Percentiles rank a stretch among this genome's conserved stretches.
Conservation (phyloP, 2,888 invertebrate genomes). For the Tenthredo mesomela region DNA sequence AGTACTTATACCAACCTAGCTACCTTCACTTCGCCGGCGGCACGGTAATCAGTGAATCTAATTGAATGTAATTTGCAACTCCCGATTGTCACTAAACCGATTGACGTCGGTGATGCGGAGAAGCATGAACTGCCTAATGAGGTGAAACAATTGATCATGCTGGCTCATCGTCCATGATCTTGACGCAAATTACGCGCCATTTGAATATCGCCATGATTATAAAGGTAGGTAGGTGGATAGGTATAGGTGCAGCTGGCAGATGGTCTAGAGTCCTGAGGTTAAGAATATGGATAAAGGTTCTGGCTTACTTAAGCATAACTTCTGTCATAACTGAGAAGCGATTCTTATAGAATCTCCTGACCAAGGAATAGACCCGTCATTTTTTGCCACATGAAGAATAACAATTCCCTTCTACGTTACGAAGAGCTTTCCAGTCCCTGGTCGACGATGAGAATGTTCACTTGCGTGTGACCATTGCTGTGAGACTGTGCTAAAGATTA, state of each 20-base stretch:
- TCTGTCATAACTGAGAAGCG: neutral
- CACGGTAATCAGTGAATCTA: conserved; percentile 48
- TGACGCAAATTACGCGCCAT: conserved; percentile 41
- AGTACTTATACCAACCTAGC: neutral
- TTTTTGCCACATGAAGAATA: neutral
- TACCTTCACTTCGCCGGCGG: conserved; percentile 25
- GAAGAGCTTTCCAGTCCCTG: neutral
- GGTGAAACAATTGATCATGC: conserved; percentile 46
- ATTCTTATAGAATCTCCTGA: neutral
- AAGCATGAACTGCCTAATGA: conserved; percentile 45
- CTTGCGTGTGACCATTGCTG: neutral
- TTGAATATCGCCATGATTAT: conserved; percentile 25
- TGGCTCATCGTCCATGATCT: conserved; percentile 41
- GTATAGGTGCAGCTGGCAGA: neutral
- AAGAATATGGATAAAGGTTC: neutral
- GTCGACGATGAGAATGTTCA: neutral
- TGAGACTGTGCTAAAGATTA: neutral
- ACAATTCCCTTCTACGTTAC: neutral
- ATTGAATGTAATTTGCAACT: conserved; percentile 47
- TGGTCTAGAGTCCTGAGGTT: neutral
- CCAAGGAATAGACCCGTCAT: neutral
- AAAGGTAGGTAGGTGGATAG: neutral
- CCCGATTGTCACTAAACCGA: conserved; percentile 38
- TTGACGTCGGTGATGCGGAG: conserved; percentile 37
- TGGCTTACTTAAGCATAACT: neutral